Percentiles rank a stretch among this genome's conserved stretches.
These are phyloP conservation scores for Arctia plantaginis DNA, from an alignment of 2,888 invertebrate genomes.

Conservation along the genomic window DNA sequence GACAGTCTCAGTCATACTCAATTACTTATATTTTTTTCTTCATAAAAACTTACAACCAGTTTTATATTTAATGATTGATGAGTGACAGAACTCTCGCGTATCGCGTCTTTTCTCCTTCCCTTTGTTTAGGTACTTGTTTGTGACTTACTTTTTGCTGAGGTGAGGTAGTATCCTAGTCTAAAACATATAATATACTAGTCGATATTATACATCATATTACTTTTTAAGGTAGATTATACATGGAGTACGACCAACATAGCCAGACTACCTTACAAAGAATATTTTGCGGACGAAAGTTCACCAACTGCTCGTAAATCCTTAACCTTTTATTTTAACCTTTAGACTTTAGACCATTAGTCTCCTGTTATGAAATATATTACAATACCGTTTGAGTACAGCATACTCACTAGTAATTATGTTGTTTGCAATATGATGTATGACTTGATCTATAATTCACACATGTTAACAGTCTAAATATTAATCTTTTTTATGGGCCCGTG, in stretches of 20 bases:
- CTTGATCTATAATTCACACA: slow-evolving; percentile 22
- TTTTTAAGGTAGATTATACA: not conserved
- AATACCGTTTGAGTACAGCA: slow-evolving; percentile 2
- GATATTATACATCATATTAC: too few species aligned
- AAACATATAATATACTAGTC: not conserved
- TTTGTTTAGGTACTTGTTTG: not conserved
- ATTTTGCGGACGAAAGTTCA: not conserved
- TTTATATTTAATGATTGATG: not conserved
- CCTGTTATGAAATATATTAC: not conserved
- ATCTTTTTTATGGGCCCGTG: slow-evolving; percentile 16
- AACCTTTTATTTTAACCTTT: slow-evolving; percentile 4
- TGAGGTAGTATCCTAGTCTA: not conserved
- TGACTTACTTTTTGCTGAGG: not conserved
- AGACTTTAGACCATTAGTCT: slow-evolving; percentile 3
- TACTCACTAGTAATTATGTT: slow-evolving; percentile 23
- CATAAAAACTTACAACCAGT: not conserved
- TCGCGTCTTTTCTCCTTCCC: not conserved
- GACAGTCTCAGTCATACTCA: not conserved
- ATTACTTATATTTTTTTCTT: not conserved
- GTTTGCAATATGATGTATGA: slow-evolving; percentile 18
- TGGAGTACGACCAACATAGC: not conserved
- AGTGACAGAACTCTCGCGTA: not conserved
- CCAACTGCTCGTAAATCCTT: not conserved
- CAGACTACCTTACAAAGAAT: not conserved
- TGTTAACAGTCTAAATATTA: slow-evolving; percentile 24